Percentiles rank a stretch among this genome's conserved stretches.
These are phyloP conservation scores for Morone chrysops DNA, from an alignment of 2,113 vertebrate species.

Conservation along the genomic window DNA sequence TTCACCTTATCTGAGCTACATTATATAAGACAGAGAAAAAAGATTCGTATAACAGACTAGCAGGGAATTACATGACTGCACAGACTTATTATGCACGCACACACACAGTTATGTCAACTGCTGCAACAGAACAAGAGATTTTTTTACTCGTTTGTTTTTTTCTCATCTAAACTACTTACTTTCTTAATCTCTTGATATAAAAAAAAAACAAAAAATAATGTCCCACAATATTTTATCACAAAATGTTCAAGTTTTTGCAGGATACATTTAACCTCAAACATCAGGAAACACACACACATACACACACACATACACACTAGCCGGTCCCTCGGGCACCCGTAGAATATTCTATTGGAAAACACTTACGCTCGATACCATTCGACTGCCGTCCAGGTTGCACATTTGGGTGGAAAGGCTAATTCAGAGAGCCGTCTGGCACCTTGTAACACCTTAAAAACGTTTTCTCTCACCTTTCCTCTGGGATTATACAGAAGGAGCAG, in stretches of 20 bases:
- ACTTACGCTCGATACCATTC: background rate
- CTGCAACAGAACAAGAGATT: background rate
- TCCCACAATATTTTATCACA: background rate
- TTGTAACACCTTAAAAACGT: slow-evolving; percentile 61
- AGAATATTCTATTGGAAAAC: slow-evolving; percentile 48
- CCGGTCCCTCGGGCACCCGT: background rate
- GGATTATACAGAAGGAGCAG: slow-evolving; percentile 31
- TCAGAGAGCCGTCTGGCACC: slow-evolving; percentile 64
- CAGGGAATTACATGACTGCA: slow-evolving; percentile 40
- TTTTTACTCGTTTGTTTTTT: background rate
- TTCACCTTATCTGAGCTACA: slow-evolving; percentile 26
- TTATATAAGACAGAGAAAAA: slow-evolving; percentile 47
- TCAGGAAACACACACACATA: background rate
- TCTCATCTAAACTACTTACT: slow-evolving; percentile 16
- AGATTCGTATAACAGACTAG: slow-evolving; percentile 9
- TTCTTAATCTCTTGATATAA: slow-evolving; percentile 18
- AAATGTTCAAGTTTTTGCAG: background rate
- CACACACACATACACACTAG: slow-evolving; percentile 11
- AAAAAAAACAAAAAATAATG: background rate
- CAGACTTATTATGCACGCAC: slow-evolving; percentile 14
- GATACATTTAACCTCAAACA: background rate
- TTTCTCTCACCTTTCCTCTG: slow-evolving; percentile 39
- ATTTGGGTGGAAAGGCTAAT: slow-evolving; percentile 21
- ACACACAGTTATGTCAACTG: background rate
- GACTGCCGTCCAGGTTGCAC: background rate